phyloP scores from a whole-genome alignment of 2,797 vertebrate species.

The Esox masquinongy region DNA sequence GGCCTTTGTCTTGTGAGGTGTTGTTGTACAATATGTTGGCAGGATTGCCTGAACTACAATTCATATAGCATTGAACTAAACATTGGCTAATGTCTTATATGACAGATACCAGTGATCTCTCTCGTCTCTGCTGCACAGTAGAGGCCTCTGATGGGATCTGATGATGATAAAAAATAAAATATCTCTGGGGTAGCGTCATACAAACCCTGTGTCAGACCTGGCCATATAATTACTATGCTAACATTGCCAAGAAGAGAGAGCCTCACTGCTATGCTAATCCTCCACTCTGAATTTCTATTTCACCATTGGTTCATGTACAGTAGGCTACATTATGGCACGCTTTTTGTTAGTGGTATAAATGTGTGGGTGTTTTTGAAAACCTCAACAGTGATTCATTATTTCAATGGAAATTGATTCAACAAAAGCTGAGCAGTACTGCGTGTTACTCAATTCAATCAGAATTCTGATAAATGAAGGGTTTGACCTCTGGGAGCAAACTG shows the following conservation, averaged over 20 bases:
- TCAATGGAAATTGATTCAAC: constrained; percentile 7
- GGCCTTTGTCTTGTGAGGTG: neutral
- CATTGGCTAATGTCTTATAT: neutral
- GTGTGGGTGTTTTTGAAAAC: constrained; percentile 7
- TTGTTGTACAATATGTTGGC: neutral
- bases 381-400: constrained; percentile 1
- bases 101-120: neutral
- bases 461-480: neutral
- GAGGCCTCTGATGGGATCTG: neutral
- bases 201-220: neutral
- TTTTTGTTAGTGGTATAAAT: neutral
- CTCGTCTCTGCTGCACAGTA: neutral
- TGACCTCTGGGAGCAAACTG: neutral
- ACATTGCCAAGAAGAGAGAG: neutral
- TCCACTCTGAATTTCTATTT: neutral
- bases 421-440: neutral
- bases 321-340: neutral
- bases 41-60: neutral
- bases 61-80: neutral
- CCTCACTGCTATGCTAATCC: neutral
- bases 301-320: neutral
- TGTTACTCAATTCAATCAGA: neutral
- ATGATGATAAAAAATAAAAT: neutral
- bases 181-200: neutral
- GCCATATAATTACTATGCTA: neutral